phyloP scores from a whole-genome alignment of 2,113 vertebrate genomes.

The Lynx canadensis region DNA sequence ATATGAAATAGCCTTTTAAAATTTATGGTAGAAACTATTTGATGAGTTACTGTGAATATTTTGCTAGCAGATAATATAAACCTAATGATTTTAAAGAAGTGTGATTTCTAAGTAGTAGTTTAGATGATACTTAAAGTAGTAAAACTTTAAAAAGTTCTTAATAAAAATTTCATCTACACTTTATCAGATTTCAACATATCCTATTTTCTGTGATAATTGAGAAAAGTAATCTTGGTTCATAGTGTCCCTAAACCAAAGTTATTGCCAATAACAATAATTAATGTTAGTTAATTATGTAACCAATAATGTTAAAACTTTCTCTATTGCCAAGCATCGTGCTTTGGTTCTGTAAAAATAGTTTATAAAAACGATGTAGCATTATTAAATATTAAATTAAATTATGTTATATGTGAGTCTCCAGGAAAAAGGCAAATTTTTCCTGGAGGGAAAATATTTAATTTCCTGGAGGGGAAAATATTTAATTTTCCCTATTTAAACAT shows the following conservation, averaged over 20 bases:
- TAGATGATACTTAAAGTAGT: not conserved
- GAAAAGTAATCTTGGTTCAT: not conserved
- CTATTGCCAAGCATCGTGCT: not conserved
- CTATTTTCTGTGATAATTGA: not conserved
- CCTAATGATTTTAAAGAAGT: constrained; percentile 39
- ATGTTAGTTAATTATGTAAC: too few relatives aligned
- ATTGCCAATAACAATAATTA: too few relatives aligned
- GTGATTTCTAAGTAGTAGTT: constrained; percentile 19
- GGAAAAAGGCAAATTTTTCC: not conserved
- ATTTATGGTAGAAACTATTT: constrained; percentile 44
- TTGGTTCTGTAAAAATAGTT: not conserved
- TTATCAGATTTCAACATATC: not conserved
- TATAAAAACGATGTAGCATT: not conserved
- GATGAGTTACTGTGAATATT: constrained; percentile 54
- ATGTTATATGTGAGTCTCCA: not conserved
- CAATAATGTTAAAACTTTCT: not conserved
- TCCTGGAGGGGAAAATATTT: not conserved
- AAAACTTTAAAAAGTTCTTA: constrained; percentile 25
- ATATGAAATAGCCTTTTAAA: constrained; percentile 68
- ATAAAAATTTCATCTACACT: not conserved
- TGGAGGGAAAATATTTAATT: too few relatives aligned
- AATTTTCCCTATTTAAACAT: not conserved
- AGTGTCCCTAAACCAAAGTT: not conserved
- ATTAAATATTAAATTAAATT: not conserved
- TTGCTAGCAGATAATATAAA: constrained; percentile 58